Evolutionary conservation across 2,113 vertebrate genomes (phyloP).

Genomic region (Apteryx mantelli): DNA sequence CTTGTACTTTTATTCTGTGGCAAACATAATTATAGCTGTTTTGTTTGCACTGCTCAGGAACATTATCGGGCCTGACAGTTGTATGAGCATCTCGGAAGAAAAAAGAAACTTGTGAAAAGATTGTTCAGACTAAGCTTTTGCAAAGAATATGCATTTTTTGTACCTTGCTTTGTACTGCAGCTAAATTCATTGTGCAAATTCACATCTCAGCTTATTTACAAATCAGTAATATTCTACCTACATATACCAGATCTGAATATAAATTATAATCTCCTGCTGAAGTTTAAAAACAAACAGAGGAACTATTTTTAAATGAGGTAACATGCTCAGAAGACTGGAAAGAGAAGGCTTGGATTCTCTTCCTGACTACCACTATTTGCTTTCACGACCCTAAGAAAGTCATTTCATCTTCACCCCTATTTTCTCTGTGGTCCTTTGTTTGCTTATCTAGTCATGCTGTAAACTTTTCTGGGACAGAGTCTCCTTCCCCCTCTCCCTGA

Average conservation of each 20-base stretch:
- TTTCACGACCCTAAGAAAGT: background rate
- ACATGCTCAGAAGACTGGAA: background rate
- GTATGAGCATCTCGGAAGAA: constrained; percentile 7
- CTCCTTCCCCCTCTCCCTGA: background rate
- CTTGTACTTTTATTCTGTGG: constrained; percentile 22
- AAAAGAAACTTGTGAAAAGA: constrained; percentile 20
- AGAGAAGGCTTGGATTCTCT: background rate
- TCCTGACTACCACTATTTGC: background rate
- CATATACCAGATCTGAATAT: background rate
- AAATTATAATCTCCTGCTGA: background rate
- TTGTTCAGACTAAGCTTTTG: constrained; percentile 9
- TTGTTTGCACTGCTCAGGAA: constrained; percentile 11
- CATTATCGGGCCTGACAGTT: constrained; percentile 22
- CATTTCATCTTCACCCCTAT: background rate
- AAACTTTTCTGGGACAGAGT: background rate
- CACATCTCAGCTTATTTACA: background rate
- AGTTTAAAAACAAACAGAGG: background rate
- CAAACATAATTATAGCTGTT: constrained; percentile 46
- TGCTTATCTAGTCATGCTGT: background rate
- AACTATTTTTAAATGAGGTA: background rate
- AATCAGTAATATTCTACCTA: constrained; percentile 19
- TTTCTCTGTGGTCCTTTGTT: background rate
- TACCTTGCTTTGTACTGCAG: constrained; percentile 4
- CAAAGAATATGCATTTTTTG: constrained; percentile 18
- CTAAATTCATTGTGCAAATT: background rate